Evolutionary conservation across 2,113 vertebrate genomes (phyloP).

Genomic region (Pundamilia nyererei): DNA sequence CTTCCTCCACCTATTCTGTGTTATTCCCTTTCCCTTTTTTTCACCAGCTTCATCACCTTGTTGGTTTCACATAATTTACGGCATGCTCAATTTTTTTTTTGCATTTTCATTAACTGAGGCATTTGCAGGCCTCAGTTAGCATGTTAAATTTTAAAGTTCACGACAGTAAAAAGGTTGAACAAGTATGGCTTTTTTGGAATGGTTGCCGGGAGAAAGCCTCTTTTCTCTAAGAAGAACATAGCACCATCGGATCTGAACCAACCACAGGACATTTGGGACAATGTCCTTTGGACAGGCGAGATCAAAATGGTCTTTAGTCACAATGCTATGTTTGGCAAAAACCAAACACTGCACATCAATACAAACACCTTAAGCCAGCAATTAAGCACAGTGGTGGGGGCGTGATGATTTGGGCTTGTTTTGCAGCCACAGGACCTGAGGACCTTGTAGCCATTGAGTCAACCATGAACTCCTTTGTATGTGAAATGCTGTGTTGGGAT

Average conservation of each 20-base stretch:
- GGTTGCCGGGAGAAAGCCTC: not conserved
- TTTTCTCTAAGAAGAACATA: not conserved
- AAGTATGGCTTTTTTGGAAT: not conserved
- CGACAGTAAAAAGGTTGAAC: not conserved
- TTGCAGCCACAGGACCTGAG: not conserved
- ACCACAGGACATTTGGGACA: not conserved
- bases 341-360: not conserved
- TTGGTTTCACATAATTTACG: not conserved
- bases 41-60: conserved; percentile 7
- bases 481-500: not conserved
- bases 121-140: not conserved
- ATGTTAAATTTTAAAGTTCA: not conserved
- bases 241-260: not conserved
- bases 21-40: not conserved
- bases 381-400: not conserved
- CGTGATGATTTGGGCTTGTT: not conserved
- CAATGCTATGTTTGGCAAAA: not conserved
- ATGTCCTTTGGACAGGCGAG: not conserved
- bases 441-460: not conserved
- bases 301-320: not conserved
- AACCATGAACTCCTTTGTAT: not conserved
- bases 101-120: not conserved
- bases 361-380: not conserved
- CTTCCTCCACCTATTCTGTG: not conserved
- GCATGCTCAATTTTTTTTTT: not conserved